These are phyloP conservation scores for Petrocephalus sullivani DNA, from an alignment of 2,797 vertebrate species.

Conservation along the genomic window DNA sequence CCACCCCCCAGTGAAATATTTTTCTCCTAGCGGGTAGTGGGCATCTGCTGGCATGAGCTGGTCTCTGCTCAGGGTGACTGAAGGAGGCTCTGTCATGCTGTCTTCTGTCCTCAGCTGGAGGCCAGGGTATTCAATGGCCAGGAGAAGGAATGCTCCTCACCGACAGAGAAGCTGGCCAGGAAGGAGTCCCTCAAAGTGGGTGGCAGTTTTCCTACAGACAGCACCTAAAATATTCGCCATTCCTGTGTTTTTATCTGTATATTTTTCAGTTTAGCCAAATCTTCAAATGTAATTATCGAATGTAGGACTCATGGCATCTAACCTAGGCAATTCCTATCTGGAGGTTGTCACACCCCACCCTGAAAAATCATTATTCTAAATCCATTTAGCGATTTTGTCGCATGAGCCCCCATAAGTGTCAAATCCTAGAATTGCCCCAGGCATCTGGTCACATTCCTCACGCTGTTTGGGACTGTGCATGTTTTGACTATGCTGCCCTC, in stretches of 20 bases:
- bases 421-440: background rate
- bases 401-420: background rate
- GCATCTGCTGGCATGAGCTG: background rate
- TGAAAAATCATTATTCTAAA: background rate
- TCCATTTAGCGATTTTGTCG: background rate
- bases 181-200: constrained; percentile 93
- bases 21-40: background rate
- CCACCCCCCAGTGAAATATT: background rate
- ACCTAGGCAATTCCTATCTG: background rate
- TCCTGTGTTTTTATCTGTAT: background rate
- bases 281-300: background rate
- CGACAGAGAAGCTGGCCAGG: constrained; percentile 80
- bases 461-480: background rate
- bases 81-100: background rate
- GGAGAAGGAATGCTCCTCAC: constrained; percentile 84
- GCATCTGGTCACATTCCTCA: background rate
- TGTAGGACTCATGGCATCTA: background rate
- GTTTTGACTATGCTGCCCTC: background rate
- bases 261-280: background rate
- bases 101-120: constrained; percentile 65
- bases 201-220: background rate
- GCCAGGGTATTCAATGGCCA: constrained; percentile 83
- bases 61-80: background rate
- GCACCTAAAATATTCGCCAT: background rate
- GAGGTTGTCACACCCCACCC: background rate